Evolutionary conservation across 92 coral and sea anemone genomes (phyloP).

Genomic region (Heliopora coerulea): DNA sequence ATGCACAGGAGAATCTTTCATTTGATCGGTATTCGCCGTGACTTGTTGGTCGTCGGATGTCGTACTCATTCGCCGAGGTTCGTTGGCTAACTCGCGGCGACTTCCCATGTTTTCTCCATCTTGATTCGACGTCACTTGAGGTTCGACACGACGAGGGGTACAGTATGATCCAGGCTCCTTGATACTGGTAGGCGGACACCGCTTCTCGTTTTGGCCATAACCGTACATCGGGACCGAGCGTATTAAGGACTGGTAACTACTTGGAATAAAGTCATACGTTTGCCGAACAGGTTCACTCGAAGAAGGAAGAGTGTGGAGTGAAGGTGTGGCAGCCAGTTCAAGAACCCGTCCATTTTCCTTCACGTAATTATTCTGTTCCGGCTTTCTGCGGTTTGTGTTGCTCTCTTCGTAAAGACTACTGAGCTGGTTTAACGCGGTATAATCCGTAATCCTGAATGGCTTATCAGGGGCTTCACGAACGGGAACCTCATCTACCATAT

Average conservation of each 20-base stretch:
- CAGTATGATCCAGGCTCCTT: neutral
- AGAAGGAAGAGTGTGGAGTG: neutral
- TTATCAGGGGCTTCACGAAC: neutral
- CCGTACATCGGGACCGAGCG: neutral
- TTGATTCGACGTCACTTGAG: neutral
- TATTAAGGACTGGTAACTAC: constrained; percentile 24
- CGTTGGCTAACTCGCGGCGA: neutral
- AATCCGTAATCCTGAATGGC: neutral
- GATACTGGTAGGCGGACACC: neutral
- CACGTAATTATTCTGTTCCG: neutral
- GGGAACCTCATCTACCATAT: neutral
- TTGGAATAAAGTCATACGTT: constrained; percentile 24
- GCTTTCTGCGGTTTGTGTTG: neutral
- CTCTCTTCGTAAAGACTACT: neutral
- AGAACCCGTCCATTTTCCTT: neutral
- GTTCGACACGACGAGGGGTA: neutral
- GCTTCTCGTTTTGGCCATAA: neutral
- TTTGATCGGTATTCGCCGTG: neutral
- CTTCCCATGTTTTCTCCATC: neutral
- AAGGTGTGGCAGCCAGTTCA: neutral
- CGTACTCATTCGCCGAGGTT: neutral
- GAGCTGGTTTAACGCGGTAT: neutral
- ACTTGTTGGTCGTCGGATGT: neutral
- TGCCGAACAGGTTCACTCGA: neutral
- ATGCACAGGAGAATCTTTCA: neutral